phyloP scores from a whole-genome alignment of 1,140 invertebrate genomes.

The Bactericera cockerelli region DNA sequence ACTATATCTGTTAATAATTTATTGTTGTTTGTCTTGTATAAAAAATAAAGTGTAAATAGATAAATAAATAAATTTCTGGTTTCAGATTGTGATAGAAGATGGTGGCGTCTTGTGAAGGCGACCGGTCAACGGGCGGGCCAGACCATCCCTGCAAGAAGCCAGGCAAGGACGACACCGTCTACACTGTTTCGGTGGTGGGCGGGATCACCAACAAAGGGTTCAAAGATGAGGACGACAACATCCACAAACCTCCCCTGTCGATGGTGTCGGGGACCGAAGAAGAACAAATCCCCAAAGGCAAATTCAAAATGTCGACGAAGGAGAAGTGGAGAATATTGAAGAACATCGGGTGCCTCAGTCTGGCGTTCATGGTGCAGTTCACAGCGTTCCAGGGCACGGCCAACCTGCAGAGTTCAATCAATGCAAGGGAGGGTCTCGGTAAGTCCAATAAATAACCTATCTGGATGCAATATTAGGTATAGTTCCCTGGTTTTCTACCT shows the following conservation, averaged over 20 bases:
- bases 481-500: too few species aligned
- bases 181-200: slow-evolving; percentile 19
- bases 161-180: slow-evolving; percentile 19
- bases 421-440: slow-evolving; percentile 60
- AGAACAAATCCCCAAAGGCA: slow-evolving; percentile 46
- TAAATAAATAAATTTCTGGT: not conserved
- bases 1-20: too few species aligned
- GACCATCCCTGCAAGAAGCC: not conserved
- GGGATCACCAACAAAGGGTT: slow-evolving; percentile 50
- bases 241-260: slow-evolving; percentile 40
- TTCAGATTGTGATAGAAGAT: slow-evolving; percentile 4
- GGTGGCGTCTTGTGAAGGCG: slow-evolving; percentile 15
- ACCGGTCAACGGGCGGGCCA: slow-evolving; percentile 10
- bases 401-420: slow-evolving; percentile 76
- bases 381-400: slow-evolving; percentile 81
- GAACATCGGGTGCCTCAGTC: slow-evolving; percentile 68
- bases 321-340: slow-evolving; percentile 79
- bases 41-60: too few species aligned
- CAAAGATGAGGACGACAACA: slow-evolving; percentile 37
- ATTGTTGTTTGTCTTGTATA: too few species aligned
- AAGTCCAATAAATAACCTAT: too few species aligned
- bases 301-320: slow-evolving; percentile 53
- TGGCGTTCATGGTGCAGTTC: slow-evolving; percentile 84
- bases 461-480: too few species aligned
- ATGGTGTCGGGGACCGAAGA: slow-evolving; percentile 35